phyloP scores from a whole-genome alignment of 2,797 vertebrate species.

The Poeciliopsis infans region DNA sequence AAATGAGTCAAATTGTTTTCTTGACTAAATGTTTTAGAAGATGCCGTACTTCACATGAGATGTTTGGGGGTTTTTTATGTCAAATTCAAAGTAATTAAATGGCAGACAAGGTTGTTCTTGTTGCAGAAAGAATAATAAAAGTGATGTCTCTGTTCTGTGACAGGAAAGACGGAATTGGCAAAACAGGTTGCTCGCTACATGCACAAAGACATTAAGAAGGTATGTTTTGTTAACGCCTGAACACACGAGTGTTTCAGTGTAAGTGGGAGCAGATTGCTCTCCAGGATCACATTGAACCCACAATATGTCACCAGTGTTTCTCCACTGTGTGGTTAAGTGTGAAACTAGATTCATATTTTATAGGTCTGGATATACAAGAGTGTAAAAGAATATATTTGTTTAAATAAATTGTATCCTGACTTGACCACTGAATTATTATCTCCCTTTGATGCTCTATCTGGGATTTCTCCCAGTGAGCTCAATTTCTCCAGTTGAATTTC shows the following conservation, averaged over 20 bases:
- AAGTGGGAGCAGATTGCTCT: neutral
- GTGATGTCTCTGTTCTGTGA: slow-evolving; percentile 9
- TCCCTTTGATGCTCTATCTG: too few relatives aligned
- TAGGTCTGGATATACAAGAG: neutral
- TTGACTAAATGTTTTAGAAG: slow-evolving; percentile 35
- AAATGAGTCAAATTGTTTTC: slow-evolving; percentile 48
- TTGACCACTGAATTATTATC: too few relatives aligned
- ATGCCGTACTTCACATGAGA: slow-evolving; percentile 14
- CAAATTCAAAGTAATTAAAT: slow-evolving; percentile 28
- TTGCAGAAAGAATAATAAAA: slow-evolving; percentile 20
- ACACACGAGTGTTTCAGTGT: neutral
- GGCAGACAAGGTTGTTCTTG: slow-evolving; percentile 2
- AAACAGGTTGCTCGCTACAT: slow-evolving; percentile 97
- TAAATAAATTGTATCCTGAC: neutral
- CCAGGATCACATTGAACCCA: neutral
- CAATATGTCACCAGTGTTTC: neutral
- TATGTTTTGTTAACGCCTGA: slow-evolving; percentile 44
- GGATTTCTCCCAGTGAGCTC: too few relatives aligned
- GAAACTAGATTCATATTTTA: neutral
- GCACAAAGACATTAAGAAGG: slow-evolving; percentile 97
- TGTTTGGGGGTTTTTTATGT: neutral
- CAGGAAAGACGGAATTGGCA: slow-evolving; percentile 97
- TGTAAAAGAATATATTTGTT: neutral
- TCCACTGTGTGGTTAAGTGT: neutral
- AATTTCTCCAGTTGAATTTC: too few relatives aligned